These are phyloP conservation scores for Antheraea yamamai DNA, from an alignment of 2,888 invertebrate genomes.

Conservation along the genomic window DNA sequence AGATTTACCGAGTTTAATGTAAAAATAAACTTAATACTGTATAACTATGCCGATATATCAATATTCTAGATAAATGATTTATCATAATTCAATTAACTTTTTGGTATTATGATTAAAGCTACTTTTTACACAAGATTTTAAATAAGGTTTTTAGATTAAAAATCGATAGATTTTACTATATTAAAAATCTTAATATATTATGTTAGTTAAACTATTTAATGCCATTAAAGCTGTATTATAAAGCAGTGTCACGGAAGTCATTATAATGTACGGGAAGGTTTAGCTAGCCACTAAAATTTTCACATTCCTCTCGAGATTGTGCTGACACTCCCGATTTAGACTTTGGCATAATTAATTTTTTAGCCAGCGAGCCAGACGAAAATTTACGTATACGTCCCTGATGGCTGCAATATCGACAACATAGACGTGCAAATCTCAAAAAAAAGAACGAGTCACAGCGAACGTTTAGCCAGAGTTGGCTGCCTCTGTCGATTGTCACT, in stretches of 20 bases:
- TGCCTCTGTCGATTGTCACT: conserved; percentile 40
- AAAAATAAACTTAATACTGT: neutral
- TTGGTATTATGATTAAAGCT: no score
- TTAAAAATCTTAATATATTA: neutral
- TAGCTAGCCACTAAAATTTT: conserved; percentile 21
- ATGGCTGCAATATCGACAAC: conserved; percentile 45
- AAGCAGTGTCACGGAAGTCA: neutral
- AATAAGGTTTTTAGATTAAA: no score
- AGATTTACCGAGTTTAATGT: neutral
- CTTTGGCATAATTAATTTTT: conserved; percentile 55
- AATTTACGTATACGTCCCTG: conserved; percentile 28
- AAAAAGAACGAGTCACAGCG: conserved; percentile 40
- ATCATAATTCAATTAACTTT: neutral
- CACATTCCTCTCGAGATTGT: conserved; percentile 17
- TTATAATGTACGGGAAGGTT: neutral
- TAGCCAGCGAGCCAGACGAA: conserved; percentile 29
- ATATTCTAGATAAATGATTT: neutral
- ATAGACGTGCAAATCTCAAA: conserved; percentile 52
- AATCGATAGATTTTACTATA: neutral
- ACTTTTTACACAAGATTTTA: neutral
- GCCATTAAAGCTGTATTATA: neutral
- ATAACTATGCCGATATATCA: no score
- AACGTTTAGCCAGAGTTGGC: conserved; percentile 29
- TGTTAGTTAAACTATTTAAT: conserved; percentile 4
- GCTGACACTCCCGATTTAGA: conserved; percentile 30